A percentile compares a stretch with the other conserved stretches of the same genome.
phyloP scores from a whole-genome alignment of 2,888 invertebrate genomes.

The Athalia cordata region DNA sequence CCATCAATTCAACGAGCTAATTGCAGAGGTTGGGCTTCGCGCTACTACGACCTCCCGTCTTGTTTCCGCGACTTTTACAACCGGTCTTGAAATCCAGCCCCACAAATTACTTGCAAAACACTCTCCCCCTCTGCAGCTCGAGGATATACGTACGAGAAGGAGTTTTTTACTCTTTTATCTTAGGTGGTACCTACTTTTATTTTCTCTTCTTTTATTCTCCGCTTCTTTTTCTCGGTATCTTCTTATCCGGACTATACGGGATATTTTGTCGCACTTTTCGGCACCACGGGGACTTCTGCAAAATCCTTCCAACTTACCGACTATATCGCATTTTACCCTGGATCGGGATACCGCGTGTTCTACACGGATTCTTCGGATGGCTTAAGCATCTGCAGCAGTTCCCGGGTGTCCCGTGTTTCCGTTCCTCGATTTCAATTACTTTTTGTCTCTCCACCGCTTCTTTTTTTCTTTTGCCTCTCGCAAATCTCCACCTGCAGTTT shows the following conservation, averaged over 20 bases:
- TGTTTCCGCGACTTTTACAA: slow-evolving; percentile 32
- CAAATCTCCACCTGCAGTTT: no score
- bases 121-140: background rate
- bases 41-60: background rate
- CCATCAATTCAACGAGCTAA: slow-evolving; percentile 36
- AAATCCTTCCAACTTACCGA: background rate
- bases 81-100: slow-evolving; percentile 20
- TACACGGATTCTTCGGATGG: slow-evolving; percentile 28
- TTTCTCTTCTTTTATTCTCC: background rate
- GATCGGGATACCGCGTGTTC: slow-evolving; percentile 7
- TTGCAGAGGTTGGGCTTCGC: slow-evolving; percentile 1
- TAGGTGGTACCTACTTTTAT: background rate
- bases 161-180: background rate
- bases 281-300: background rate
- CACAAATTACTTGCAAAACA: slow-evolving; percentile 34
- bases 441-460: background rate
- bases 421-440: background rate
- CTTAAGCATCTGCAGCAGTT: background rate
- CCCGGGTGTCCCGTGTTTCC: background rate
- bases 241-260: background rate
- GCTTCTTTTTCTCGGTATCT: background rate
- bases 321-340: background rate
- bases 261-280: background rate
- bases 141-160: background rate
- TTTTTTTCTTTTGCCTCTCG: no score